Evolutionary conservation across 2,113 vertebrate species (phyloP).

Genomic region (Arothron firmamentum): DNA sequence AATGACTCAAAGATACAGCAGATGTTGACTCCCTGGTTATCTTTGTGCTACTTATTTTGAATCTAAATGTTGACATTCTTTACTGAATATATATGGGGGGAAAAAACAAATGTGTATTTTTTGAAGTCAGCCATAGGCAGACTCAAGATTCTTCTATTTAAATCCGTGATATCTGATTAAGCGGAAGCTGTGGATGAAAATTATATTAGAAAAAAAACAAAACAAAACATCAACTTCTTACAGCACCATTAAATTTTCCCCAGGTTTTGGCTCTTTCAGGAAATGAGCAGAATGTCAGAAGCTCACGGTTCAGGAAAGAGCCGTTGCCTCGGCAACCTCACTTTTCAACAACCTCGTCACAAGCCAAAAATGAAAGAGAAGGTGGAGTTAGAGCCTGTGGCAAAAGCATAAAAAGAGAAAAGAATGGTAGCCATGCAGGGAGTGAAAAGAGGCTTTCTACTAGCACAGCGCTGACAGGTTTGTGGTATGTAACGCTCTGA

Average conservation of each 20-base stretch:
- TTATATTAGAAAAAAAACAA: too few species aligned
- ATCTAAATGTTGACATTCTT: too few species aligned
- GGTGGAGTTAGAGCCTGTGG: constrained; percentile 49
- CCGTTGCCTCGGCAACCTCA: constrained; percentile 52
- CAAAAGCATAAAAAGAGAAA: constrained; percentile 21
- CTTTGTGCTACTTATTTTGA: too few species aligned
- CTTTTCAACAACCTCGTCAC: constrained; percentile 56
- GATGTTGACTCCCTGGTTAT: too few species aligned
- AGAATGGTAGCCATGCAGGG: background rate
- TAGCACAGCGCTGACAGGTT: constrained; percentile 7
- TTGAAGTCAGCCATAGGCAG: background rate
- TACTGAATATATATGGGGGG: too few species aligned
- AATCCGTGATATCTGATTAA: too few species aligned
- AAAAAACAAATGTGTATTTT: background rate
- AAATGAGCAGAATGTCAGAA: constrained; percentile 53
- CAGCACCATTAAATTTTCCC: constrained; percentile 14
- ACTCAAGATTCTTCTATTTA: background rate
- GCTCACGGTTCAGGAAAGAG: constrained; percentile 52
- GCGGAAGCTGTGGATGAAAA: too few species aligned
- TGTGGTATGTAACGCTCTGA: constrained; percentile 24
- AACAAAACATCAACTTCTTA: constrained; percentile 13
- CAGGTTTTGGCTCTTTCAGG: constrained; percentile 47
- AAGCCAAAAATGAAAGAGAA: constrained; percentile 42
- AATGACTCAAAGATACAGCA: too few species aligned
- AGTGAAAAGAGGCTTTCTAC: constrained; percentile 6